phyloP scores from a whole-genome alignment of 2,888 invertebrate species.

The Chrysolina haemoptera region DNA sequence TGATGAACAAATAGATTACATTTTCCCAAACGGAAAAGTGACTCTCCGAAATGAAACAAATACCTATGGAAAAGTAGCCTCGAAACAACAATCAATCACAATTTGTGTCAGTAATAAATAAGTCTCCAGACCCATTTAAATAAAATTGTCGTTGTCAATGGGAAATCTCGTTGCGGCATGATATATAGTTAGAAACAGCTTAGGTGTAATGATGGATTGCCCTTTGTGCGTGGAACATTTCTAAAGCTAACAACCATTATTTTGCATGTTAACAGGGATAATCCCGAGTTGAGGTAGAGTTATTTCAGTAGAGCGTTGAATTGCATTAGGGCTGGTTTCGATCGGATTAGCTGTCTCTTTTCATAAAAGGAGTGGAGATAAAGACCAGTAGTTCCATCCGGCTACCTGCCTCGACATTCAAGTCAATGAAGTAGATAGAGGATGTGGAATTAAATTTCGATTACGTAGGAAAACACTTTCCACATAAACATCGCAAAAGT shows the following conservation, averaged over 20 bases:
- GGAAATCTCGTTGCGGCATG: conserved; percentile 15
- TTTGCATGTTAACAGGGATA: conserved; percentile 23
- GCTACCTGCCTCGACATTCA: no score
- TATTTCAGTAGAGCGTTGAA: conserved; percentile 2
- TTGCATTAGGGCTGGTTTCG: not conserved
- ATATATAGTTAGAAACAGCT: conserved; percentile 20
- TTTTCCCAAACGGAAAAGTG: not conserved
- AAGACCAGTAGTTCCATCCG: no score
- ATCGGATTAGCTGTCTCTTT: not conserved
- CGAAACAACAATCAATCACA: not conserved
- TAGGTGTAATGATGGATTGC: conserved; percentile 20
- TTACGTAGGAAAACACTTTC: no score
- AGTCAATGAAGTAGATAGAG: no score
- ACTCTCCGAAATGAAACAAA: not conserved
- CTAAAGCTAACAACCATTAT: conserved; percentile 18
- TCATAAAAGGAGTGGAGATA: not conserved
- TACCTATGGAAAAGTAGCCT: not conserved
- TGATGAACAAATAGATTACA: no score
- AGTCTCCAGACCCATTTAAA: not conserved
- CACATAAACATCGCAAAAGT: no score
- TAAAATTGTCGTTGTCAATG: conserved; percentile 1
- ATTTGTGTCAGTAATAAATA: conserved; percentile 10
- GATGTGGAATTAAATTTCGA: no score
- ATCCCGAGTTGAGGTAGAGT: conserved; percentile 12
- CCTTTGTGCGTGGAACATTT: conserved; percentile 12